phyloP scores from a whole-genome alignment of 2,888 invertebrate species.

The Cantharis rufa region DNA sequence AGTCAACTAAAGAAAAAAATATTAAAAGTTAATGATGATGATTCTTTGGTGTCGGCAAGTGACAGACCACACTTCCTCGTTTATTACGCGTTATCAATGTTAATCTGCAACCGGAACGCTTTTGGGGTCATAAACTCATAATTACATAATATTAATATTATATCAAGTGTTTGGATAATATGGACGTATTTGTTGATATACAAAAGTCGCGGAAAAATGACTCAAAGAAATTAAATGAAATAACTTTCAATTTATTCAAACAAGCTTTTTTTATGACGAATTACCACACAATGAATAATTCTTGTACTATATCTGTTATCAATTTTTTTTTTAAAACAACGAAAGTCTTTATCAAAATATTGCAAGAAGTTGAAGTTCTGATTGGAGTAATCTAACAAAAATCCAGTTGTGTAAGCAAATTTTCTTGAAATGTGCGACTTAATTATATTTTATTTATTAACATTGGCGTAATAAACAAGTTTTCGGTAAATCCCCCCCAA shows the following conservation, averaged over 20 bases:
- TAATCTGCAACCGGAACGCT: neutral
- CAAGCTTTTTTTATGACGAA: neutral
- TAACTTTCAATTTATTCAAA: neutral
- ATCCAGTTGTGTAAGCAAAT: neutral
- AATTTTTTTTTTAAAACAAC: neutral
- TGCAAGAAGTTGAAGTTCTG: neutral
- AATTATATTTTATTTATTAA: too few relatives aligned
- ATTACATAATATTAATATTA: neutral
- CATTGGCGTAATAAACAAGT: neutral
- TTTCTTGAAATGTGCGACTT: neutral
- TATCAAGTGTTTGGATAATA: neutral
- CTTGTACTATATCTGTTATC: neutral
- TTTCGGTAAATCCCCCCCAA: neutral
- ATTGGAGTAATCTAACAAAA: neutral
- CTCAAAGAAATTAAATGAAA: neutral
- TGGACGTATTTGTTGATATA: neutral
- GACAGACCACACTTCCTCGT: neutral
- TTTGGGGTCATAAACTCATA: neutral
- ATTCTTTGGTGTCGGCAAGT: neutral
- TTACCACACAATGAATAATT: neutral
- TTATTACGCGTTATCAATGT: neutral
- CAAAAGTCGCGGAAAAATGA: neutral
- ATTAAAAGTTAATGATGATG: too few relatives aligned
- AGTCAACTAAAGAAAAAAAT: slow-evolving; percentile 40
- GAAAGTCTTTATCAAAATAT: neutral